phyloP scores from a whole-genome alignment of 2,797 vertebrate genomes.

The Cyclopterus lumpus region DNA sequence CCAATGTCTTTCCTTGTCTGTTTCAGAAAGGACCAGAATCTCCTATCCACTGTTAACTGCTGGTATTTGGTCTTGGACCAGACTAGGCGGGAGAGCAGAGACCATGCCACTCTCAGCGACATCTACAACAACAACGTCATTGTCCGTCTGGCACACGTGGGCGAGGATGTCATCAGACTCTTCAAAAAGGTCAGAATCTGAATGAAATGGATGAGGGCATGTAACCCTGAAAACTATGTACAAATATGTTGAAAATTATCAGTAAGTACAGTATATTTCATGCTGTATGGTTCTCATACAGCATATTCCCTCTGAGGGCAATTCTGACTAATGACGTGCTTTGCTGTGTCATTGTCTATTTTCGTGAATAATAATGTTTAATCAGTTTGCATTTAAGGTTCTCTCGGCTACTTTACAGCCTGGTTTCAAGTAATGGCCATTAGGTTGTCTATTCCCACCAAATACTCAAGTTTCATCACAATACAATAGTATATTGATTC shows the following conservation, averaged over 20 bases:
- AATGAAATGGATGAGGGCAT: conserved; percentile 47
- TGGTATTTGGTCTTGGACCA: conserved; percentile 98
- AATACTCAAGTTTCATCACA: background rate
- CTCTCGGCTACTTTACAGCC: background rate
- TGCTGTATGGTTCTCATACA: background rate
- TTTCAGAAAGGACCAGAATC: conserved; percentile 95
- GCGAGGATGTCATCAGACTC: conserved; percentile 98
- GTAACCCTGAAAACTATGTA: conserved; percentile 35
- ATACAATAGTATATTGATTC: background rate
- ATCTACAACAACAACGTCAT: conserved; percentile 99
- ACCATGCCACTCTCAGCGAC: conserved; percentile 97
- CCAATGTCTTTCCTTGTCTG: background rate
- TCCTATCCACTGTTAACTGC: conserved; percentile 96
- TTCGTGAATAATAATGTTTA: background rate
- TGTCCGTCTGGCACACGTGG: conserved; percentile 94
- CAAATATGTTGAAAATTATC: conserved; percentile 20
- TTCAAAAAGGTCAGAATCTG: conserved; percentile 94
- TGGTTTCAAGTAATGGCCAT: background rate
- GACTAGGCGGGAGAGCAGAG: conserved; percentile 95
- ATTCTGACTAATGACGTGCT: background rate
- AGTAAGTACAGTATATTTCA: conserved; percentile 1
- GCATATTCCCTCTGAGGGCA: background rate
- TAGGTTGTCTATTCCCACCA: background rate
- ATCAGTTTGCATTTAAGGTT: background rate
- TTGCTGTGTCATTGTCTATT: conserved; percentile 3